phyloP scores from a whole-genome alignment of 2,888 invertebrate genomes.

The Diadromus collaris region DNA sequence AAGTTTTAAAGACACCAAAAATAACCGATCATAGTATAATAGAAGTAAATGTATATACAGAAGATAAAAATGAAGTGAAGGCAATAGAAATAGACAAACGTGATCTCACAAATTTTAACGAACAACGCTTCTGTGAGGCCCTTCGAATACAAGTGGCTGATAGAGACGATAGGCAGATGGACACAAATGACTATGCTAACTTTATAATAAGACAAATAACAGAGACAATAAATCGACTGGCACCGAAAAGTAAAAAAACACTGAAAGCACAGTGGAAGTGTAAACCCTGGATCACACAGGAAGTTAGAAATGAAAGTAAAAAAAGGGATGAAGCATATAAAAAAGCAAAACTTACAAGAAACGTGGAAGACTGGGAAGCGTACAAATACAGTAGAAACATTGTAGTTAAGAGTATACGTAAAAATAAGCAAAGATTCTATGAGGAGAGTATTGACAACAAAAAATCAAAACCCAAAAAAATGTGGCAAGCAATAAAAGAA shows the following conservation, averaged over 20 bases:
- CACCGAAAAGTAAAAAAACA: conserved; percentile 16
- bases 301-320: neutral
- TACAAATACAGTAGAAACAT: conserved; percentile 21
- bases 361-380: neutral
- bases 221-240: neutral
- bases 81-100: neutral
- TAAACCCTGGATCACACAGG: conserved; percentile 38
- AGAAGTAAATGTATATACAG: conserved; percentile 2
- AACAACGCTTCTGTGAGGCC: neutral
- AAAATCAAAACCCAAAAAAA: conserved; percentile 24
- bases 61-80: neutral
- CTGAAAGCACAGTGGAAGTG: conserved; percentile 34
- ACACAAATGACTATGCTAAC: conserved; percentile 1
- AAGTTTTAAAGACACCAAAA: conserved; percentile 30
- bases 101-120: conserved; percentile 22
- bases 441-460: conserved; percentile 35
- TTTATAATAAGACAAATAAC: conserved; percentile 12
- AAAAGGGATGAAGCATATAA: conserved; percentile 27
- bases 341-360: neutral
- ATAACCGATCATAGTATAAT: conserved; percentile 46
- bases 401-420: conserved; percentile 9
- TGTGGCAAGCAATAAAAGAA: conserved; percentile 45
- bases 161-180: neutral
- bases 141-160: neutral
- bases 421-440: conserved; percentile 31